Base-by-base conservation (phyloP, 1,140 invertebrate genomes). In the Plutomurus gul region DNA sequence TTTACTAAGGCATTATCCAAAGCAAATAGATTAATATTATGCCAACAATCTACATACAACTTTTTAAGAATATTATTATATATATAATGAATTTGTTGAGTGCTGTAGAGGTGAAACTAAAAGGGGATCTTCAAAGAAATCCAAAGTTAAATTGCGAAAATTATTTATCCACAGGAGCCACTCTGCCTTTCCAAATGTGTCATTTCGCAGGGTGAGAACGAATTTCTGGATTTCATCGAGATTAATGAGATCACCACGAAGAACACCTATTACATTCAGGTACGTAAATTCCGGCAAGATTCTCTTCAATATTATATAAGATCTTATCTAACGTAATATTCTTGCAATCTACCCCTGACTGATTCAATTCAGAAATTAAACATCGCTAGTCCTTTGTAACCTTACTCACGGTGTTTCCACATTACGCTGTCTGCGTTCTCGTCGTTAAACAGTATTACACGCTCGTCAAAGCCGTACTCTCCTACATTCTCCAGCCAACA, bases 191-290 rank as follows among this genome's bases (percentile, higher is more conserved):
- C 96, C 85, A 91, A 93, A 84, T 96, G 95, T 87, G 93, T 97
- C 77, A 92, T 97, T 46, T 94, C 93, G 83, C 92, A 92, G 81
- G 83, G 85, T 20, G 95, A 97, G 85, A 91, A 92, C 65, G 94
- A 96, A 85, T 92, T 92, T 84, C 94, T 95, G 86, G 95, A 97
- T 86, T 96, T 95, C 86, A 97, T 98, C 87, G 96, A 98, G 90
- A 91, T 98, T 83, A 94, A 97, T 87, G 96, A 98, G 88, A 91
- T 96, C 80, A 91, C 92, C 80, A 95, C 94, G 72, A 96, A 96
- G 88, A 96, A 98, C 85, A 94, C 95, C 60, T 96, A 93, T 88
- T 93, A 97, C 85, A 94, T 98, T 87, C 97, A 97, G 92, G 95
- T 97, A 88, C 79, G 78, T 75, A 4, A 18, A 72, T 39, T 51